phyloP scores from a whole-genome alignment of 2,888 invertebrate species.

The Julus scanicus region DNA sequence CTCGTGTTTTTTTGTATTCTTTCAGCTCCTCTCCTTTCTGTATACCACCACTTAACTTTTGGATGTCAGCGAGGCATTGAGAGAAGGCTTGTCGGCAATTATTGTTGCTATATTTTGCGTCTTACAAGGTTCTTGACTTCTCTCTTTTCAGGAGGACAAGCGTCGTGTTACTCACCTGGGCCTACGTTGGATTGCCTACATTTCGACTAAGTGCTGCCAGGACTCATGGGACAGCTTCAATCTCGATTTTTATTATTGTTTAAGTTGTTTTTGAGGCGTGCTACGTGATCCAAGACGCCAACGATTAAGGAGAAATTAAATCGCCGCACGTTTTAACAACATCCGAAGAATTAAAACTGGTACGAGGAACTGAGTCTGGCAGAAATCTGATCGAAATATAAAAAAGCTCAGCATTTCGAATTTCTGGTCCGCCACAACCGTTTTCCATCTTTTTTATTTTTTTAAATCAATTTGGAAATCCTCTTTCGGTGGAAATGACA shows the following conservation, averaged over 20 bases:
- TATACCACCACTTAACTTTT: background rate
- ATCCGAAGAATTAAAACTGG: background rate
- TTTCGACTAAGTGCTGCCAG: slow-evolving; percentile 13
- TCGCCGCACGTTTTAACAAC: background rate
- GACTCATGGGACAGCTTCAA: background rate
- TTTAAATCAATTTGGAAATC: slow-evolving; percentile 4
- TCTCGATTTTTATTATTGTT: background rate
- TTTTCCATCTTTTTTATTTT: background rate
- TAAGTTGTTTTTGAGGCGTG: background rate
- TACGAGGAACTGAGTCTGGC: background rate
- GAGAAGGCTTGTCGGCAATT: background rate
- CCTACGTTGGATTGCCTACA: background rate
- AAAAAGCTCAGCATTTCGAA: background rate
- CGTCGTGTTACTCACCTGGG: slow-evolving; percentile 1
- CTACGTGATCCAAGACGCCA: background rate
- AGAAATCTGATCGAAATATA: background rate
- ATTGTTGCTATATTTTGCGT: background rate
- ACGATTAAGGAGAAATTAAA: slow-evolving; percentile 17
- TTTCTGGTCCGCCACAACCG: background rate
- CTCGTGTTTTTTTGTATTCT: background rate
- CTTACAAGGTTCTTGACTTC: slow-evolving; percentile 26
- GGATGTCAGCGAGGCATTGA: background rate
- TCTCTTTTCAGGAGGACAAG: slow-evolving; percentile 24
- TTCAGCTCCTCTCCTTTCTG: background rate
- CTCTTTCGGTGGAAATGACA: background rate